Conservation (phyloP, 2,113 vertebrate species). For the Puntigrus tetrazona region DNA sequence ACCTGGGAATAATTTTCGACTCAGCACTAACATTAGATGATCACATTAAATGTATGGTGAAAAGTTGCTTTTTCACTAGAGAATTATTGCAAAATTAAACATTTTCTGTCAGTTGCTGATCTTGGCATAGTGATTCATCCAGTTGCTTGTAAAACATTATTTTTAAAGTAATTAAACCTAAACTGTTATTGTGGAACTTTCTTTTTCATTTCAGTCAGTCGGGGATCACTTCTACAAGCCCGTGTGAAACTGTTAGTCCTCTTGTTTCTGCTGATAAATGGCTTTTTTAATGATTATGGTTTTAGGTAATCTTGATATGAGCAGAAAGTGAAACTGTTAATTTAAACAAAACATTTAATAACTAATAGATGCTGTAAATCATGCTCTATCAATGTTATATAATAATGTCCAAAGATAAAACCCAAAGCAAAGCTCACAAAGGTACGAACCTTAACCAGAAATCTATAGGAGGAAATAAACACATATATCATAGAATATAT, state of each 20-base stretch:
- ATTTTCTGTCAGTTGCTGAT: too few species aligned
- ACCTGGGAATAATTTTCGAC: too few species aligned
- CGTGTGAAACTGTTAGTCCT: background rate
- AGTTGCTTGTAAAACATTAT: too few species aligned
- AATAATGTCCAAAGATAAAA: background rate
- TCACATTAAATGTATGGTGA: too few species aligned
- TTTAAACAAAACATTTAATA: background rate
- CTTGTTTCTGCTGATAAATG: background rate
- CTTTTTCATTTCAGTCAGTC: background rate
- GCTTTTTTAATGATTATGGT: background rate
- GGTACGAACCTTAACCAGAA: background rate
- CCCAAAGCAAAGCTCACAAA: background rate
- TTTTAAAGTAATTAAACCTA: background rate
- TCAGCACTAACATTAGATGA: too few species aligned
- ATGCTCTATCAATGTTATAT: background rate
- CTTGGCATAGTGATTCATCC: too few species aligned
- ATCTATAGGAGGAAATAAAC: background rate
- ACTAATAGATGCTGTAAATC: background rate
- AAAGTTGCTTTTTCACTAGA: too few species aligned
- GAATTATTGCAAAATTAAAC: too few species aligned
- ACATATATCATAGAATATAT: background rate
- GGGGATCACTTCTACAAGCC: background rate
- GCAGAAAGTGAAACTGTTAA: background rate
- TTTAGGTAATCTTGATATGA: background rate
- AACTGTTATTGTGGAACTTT: background rate